Evolutionary conservation across 2,797 vertebrate species (phyloP), one percentile per base, ranked within the genome.

Genomic region (Hybognathus amarus): DNA sequence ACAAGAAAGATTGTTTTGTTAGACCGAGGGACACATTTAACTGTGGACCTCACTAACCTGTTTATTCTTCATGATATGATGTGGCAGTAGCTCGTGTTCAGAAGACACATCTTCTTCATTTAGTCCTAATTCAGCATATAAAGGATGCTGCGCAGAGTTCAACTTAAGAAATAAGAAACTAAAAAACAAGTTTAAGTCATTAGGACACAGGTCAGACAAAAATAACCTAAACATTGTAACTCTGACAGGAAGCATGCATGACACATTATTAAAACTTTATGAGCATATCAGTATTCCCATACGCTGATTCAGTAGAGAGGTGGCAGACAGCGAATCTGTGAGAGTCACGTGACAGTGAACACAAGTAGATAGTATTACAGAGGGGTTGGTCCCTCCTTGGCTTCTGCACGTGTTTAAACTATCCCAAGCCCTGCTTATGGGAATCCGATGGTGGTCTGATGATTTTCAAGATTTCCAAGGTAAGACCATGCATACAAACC

Each of bases 391-490:
- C 80, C 85, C 90, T 90, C 63, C n/a, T 89, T 87, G 90, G 87
- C 88, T 90, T 88, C 83, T 90, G 88, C 90, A 90, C 90, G 90
- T 89, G 88, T 91, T 87, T 80, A 86, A 84, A 83, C 83, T 71
- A 82, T 88, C 82, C 84, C 87, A 88, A 87, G 87, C 87, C 83
- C 91, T 89, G 85, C 91, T 91, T 86, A 91, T 87, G 91, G 89
- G 91, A 91, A 86, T 89, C 89, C 87, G 89, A 92, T 89, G 90
- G 83, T 92, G 91, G 88, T 90, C 77, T 88, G 92, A 90, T 80
- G 89, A 81, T 86, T 87, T 84, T 87, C 89, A 85, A 80, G 85
- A 85, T 85, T 88, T 83, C 85, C 85, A 91, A 94, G 93, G 94
- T 95, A 94, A 94, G 93, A 86, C 70, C 59, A 70, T 76, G 78